Evolutionary conservation across 2,888 invertebrate genomes (phyloP).

Genomic region (Disparrhopalites patrizii): DNA sequence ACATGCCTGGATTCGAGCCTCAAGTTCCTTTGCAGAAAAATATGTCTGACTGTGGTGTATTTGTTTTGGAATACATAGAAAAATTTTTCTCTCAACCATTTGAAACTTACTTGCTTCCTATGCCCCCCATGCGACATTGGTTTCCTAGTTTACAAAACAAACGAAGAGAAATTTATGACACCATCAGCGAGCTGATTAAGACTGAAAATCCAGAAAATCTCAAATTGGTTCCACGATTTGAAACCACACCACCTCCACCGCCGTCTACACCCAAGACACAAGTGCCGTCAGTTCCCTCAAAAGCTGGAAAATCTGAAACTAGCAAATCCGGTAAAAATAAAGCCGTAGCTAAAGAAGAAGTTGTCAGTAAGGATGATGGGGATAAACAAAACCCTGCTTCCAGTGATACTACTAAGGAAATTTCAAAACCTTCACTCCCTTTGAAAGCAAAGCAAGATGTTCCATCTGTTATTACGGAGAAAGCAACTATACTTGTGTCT

Average conservation of each 20-base stretch:
- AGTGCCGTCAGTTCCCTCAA: too few relatives aligned
- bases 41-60: conserved; percentile 94
- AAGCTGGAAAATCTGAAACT: not conserved
- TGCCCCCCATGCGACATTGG: conserved; percentile 68
- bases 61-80: conserved; percentile 92
- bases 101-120: conserved; percentile 10
- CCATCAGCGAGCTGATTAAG: conserved; percentile 71
- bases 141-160: conserved; percentile 83
- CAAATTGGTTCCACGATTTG: conserved; percentile 30
- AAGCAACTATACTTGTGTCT: too few relatives aligned
- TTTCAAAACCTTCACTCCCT: not conserved
- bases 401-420: too few relatives aligned
- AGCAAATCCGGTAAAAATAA: too few relatives aligned
- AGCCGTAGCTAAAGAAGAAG: too few relatives aligned
- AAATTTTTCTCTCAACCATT: conserved; percentile 69
- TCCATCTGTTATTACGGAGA: not conserved
- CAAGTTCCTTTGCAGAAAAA: conserved; percentile 98
- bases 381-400: too few relatives aligned
- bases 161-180: conserved; percentile 75
- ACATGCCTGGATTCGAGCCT: conserved; percentile 79
- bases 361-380: too few relatives aligned
- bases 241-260: conserved; percentile 20
- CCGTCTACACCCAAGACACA: not conserved
- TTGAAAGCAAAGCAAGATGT: not conserved
- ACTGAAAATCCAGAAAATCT: conserved; percentile 57